phyloP scores from a whole-genome alignment of 2,113 vertebrate species.

The Thamnaconus septentrionalis region DNA sequence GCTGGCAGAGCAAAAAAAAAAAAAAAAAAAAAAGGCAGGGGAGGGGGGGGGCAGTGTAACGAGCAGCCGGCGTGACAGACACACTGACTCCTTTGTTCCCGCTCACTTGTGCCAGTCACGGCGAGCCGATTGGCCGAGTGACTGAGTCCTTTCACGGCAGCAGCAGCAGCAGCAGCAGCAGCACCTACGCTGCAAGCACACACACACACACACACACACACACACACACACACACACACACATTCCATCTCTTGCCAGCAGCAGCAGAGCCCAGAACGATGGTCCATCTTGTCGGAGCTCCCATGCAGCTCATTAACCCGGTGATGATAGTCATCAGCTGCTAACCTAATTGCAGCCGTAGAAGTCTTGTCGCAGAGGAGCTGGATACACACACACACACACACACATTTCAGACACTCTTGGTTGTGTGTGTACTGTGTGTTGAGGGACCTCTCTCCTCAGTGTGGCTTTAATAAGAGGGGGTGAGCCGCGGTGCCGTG shows the following conservation, averaged over 20 bases:
- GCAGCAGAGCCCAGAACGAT: conserved; percentile 29
- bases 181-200: conserved; percentile 36
- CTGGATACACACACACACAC: conserved; percentile 26
- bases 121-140: conserved; percentile 61
- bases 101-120: conserved; percentile 70
- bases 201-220: neutral
- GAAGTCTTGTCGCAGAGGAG: conserved; percentile 14
- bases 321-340: conserved; percentile 65
- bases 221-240: too few relatives aligned
- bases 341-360: conserved; percentile 55
- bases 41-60: conserved; percentile 55
- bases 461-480: conserved; percentile 58
- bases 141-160: conserved; percentile 57
- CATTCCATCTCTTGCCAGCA: neutral
- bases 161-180: conserved; percentile 1
- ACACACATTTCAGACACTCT: conserved; percentile 24
- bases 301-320: conserved; percentile 48
- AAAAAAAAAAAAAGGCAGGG: conserved; percentile 12
- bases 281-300: conserved; percentile 43
- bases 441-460: conserved; percentile 17
- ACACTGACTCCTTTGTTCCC: conserved; percentile 78
- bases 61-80: conserved; percentile 61
- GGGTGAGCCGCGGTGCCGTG: neutral
- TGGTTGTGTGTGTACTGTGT: conserved; percentile 29
- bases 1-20: conserved; percentile 66